A percentile compares a stretch with the other conserved stretches of the same genome.
Conservation (phyloP, 2,797 vertebrate genomes). For the Labroides dimidiatus region DNA sequence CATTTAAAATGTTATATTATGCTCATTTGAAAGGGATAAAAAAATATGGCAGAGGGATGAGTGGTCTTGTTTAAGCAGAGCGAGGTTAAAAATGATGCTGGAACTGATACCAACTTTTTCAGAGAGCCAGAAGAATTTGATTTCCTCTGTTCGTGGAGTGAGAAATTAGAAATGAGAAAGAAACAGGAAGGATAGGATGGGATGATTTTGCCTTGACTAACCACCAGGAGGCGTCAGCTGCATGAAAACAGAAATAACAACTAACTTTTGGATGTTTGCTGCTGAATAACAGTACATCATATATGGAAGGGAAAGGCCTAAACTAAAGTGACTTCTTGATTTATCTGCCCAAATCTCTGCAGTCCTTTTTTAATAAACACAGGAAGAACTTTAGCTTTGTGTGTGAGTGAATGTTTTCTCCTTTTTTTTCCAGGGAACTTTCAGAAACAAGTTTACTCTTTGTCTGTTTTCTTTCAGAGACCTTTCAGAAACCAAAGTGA, state of each 20-base stretch:
- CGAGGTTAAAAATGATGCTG: neutral
- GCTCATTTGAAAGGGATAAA: too few relatives aligned
- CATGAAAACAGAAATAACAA: too few relatives aligned
- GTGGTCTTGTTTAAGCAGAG: too few relatives aligned
- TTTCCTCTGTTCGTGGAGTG: neutral
- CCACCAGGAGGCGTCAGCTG: neutral
- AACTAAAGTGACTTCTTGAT: too few relatives aligned
- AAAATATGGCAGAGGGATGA: too few relatives aligned
- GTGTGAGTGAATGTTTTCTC: conserved; percentile 12
- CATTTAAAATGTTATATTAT: too few relatives aligned
- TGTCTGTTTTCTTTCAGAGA: conserved; percentile 80
- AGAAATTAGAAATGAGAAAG: neutral
- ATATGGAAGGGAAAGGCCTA: too few relatives aligned
- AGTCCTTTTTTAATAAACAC: too few relatives aligned
- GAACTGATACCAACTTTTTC: neutral
- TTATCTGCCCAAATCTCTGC: too few relatives aligned
- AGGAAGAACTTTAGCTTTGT: conserved; percentile 11
- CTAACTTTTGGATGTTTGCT: too few relatives aligned
- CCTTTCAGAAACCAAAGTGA: conserved; percentile 87
- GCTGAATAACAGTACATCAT: too few relatives aligned
- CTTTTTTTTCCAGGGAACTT: conserved; percentile 84
- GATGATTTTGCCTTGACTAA: neutral
- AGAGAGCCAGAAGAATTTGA: neutral
- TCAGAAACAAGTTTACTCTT: conserved; percentile 81
- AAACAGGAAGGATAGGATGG: neutral